Evolutionary conservation across 1,140 invertebrate genomes (phyloP).

Genomic region (Gryllus bimaculatus): DNA sequence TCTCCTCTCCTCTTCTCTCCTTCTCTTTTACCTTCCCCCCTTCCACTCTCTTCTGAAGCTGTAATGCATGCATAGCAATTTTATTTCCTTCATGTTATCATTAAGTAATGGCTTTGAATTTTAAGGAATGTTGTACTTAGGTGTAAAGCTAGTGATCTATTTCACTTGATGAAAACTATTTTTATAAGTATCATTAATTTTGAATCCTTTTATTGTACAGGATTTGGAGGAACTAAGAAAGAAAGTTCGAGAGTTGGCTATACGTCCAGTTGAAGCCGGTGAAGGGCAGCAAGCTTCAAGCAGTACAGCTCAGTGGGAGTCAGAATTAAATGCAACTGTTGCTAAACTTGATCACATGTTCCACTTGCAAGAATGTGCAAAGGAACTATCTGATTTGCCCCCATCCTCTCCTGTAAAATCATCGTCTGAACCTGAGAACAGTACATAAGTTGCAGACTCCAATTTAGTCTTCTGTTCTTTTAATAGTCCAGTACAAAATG

Average conservation of each 20-base stretch:
- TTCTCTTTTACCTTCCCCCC: too few species aligned
- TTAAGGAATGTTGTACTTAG: too few species aligned
- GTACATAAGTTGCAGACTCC: not conserved
- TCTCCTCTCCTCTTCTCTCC: too few species aligned
- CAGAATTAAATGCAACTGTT: conserved; percentile 50
- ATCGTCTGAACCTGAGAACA: too few species aligned
- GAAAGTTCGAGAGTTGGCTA: conserved; percentile 47
- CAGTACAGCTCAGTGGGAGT: conserved; percentile 45
- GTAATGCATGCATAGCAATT: too few species aligned
- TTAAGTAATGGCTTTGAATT: too few species aligned
- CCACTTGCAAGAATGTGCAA: conserved; percentile 47
- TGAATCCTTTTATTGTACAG: not conserved
- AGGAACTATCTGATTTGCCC: conserved; percentile 24
- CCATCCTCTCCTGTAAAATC: not conserved
- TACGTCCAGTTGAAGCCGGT: conserved; percentile 38
- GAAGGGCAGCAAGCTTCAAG: conserved; percentile 39
- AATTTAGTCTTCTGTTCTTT: not conserved
- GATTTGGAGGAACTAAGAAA: conserved; percentile 42
- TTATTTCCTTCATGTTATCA: too few species aligned
- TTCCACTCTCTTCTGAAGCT: too few species aligned
- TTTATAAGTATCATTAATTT: not conserved
- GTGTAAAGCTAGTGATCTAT: too few species aligned
- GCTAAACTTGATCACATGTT: conserved; percentile 54
- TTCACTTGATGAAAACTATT: too few species aligned
- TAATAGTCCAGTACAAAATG: not conserved